Conservation (phyloP, 2,888 invertebrate species). For the Sepiola atlantica region DNA sequence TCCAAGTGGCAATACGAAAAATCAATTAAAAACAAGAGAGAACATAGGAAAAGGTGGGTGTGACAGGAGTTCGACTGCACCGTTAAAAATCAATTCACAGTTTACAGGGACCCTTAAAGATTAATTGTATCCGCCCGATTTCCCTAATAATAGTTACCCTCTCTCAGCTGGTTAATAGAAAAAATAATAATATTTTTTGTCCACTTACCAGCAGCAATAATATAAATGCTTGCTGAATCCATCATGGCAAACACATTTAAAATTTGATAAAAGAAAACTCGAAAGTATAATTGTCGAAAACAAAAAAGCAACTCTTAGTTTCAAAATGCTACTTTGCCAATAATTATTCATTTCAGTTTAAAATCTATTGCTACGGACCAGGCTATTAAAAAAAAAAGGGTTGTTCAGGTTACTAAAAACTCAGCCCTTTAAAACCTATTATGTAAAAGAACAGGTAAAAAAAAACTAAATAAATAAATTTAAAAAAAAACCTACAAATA, state of each 20-base stretch:
- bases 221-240: background rate
- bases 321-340: background rate
- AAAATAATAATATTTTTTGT: too few relatives aligned
- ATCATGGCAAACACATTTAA: background rate
- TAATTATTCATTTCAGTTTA: background rate
- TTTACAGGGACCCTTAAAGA: too few relatives aligned
- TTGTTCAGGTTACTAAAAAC: background rate
- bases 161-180: too few relatives aligned
- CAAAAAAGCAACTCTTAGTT: background rate
- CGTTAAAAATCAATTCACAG: too few relatives aligned
- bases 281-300: background rate
- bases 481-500: too few relatives aligned
- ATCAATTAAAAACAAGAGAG: too few relatives aligned
- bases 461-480: too few relatives aligned
- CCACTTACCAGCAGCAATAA: background rate
- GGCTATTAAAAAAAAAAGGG: background rate
- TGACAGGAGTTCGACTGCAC: too few relatives aligned
- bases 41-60: too few relatives aligned
- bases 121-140: too few relatives aligned
- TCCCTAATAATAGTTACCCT: too few relatives aligned
- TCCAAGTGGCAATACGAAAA: too few relatives aligned
- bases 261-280: background rate
- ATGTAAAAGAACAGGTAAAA: background rate
- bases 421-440: background rate
- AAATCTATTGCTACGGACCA: background rate